Evolutionary conservation across 2,797 vertebrate species (phyloP).

Genomic region (Mus minutoides): DNA sequence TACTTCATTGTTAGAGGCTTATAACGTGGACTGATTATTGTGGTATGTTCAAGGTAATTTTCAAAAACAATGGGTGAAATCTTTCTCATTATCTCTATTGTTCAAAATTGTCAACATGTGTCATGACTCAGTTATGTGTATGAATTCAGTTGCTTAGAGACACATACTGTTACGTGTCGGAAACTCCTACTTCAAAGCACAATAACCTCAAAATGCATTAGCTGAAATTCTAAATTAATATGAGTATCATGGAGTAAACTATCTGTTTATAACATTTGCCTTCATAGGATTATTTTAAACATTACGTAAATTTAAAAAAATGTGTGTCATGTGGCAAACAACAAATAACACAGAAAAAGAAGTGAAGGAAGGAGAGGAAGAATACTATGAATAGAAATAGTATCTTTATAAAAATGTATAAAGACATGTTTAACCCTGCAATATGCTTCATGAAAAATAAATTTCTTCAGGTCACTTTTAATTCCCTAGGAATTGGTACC

Average conservation of each 20-base stretch:
- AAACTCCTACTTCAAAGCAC: constrained; percentile 16
- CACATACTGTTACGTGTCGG: not conserved
- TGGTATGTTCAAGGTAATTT: constrained; percentile 3
- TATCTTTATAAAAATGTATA: constrained; percentile 8
- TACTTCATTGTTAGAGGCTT: constrained; percentile 45
- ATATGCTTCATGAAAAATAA: not conserved
- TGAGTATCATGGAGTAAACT: not conserved
- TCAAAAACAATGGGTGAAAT: not conserved
- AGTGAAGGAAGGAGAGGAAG: not conserved
- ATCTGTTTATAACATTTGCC: not conserved
- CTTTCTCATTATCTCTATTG: not conserved
- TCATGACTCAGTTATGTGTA: not conserved
- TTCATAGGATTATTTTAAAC: not conserved
- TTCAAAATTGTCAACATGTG: not conserved
- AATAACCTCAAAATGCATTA: not conserved
- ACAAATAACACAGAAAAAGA: not conserved
- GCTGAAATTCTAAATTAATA: not conserved
- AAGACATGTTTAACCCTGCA: not conserved
- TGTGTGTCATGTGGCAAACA: not conserved
- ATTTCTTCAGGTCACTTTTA: not conserved
- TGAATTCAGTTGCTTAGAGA: constrained; percentile 5
- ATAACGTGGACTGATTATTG: not conserved
- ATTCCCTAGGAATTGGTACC: not conserved
- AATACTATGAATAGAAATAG: not conserved
- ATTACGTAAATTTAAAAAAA: not conserved